Evolutionary conservation across 2,888 invertebrate species (phyloP), one percentile per base, ranked within the genome.

Genomic region (Torymus tubicola): DNA sequence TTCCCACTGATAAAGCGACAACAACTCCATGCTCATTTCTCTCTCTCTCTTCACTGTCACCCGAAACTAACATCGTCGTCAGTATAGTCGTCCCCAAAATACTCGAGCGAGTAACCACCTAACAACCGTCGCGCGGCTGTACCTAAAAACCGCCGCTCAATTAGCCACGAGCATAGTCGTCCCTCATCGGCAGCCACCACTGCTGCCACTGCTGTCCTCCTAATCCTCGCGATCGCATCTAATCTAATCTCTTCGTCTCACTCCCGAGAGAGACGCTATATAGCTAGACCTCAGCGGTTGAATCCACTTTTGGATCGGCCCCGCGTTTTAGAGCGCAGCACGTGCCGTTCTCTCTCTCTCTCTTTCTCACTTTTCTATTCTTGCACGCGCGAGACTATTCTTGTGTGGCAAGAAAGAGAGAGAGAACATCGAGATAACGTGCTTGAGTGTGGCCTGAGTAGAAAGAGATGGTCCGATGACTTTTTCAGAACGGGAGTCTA

Each of bases 301-400:
- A 60, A 67, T 75, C 58, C 75, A 60, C 50, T 75, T 75, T 75
- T 75, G 60, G 74, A 50, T 24, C 21, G 21, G 13, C 12, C 21
- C 21, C 16, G 53, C 31, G 12, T n/a, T 31, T 31, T 31, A 31
- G 31, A 31, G 31, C 31, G 31, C 31, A 50, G 53, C 75, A 53
- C 61, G 68, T 76, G 69, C 55, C 60, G 2, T 76, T 55, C 31
- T 14, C 60, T 58, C 50, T 58, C 58, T 16, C 57, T 57, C 11
- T 11, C 42, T 2, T 24, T 31, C 31, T 31, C 3, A n/a, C n/a
- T n/a, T 31, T 31, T 3, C 8, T 31, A 8, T 42, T 8, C 12
- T 12, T 1, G 21, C 13, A 42, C 68, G 14, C 5, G 16, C 16
- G 2, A 8, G 13, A 12, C 61, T 63, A 53, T 71, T 52, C 61